A percentile compares a stretch with the other conserved stretches of the same genome.
Conservation (phyloP, 2,797 vertebrate species). For the Melanotaenia parkinsoni region DNA sequence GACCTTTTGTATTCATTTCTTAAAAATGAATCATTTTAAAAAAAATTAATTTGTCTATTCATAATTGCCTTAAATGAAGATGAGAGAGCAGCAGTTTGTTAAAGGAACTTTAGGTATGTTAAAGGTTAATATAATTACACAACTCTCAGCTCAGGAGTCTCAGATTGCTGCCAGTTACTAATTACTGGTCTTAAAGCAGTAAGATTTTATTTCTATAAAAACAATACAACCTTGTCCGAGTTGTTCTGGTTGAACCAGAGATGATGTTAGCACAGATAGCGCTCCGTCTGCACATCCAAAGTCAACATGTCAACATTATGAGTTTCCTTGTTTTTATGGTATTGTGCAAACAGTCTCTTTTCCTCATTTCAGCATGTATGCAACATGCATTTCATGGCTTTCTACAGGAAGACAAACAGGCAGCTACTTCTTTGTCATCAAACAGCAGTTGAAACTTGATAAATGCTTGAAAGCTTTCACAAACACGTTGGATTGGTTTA, state of each 20-base stretch:
- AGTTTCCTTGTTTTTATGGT: neutral
- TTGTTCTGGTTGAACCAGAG: too few species aligned
- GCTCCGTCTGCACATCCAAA: slow-evolving; percentile 5
- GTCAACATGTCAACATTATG: slow-evolving; percentile 17
- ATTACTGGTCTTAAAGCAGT: neutral
- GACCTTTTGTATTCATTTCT: too few species aligned
- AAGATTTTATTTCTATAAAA: neutral
- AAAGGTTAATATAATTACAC: neutral
- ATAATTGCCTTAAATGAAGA: neutral
- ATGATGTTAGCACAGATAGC: rapidly evolving
- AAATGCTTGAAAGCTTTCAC: neutral
- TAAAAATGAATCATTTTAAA: too few species aligned
- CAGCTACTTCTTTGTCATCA: neutral
- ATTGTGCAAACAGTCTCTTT: neutral
- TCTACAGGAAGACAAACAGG: neutral
- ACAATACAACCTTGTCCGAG: neutral
- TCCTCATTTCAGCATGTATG: rapidly evolving
- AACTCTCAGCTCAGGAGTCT: neutral
- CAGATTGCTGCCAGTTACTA: neutral
- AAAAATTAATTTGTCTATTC: neutral
- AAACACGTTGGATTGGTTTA: slow-evolving; percentile 23
- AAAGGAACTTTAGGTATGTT: neutral
- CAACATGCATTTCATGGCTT: neutral
- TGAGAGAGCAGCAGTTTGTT: neutral
- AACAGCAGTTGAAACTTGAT: neutral